Conservation (phyloP, 2,797 vertebrate species). For the Sebastes umbrosus region DNA sequence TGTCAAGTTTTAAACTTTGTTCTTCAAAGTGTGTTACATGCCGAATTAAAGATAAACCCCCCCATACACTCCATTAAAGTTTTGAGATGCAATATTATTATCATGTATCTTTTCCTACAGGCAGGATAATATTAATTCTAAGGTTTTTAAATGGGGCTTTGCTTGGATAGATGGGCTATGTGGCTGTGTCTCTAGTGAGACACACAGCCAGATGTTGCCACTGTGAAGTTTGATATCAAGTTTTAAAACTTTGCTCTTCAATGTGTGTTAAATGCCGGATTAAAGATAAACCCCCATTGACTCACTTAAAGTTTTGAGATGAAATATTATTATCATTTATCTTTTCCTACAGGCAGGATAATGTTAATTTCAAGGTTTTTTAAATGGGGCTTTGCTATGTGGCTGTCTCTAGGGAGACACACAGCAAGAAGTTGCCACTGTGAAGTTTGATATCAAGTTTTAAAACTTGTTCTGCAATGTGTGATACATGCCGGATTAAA, state of each 20-base stretch:
- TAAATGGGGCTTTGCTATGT: neutral
- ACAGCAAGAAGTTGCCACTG: neutral
- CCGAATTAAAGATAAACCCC: neutral
- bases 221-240: too few relatives aligned
- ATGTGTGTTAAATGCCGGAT: neutral
- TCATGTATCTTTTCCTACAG: accelerated
- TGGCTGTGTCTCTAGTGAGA: too few relatives aligned
- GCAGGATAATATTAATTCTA: neutral
- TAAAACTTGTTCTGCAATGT: neutral
- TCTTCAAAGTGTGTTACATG: neutral
- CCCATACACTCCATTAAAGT: neutral
- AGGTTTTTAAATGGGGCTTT: neutral
- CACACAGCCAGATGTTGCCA: neutral
- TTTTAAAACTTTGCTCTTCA: neutral
- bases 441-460: too few relatives aligned
- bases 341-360: neutral
- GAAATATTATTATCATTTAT: accelerated
- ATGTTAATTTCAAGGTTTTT: neutral
- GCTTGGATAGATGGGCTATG: too few relatives aligned
- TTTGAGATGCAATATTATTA: neutral
- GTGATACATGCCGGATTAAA: neutral
- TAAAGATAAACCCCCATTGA: neutral
- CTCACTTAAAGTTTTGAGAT: too few relatives aligned
- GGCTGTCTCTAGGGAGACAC: too few relatives aligned
- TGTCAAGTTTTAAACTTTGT: accelerated